Base-by-base conservation (phyloP, 1,140 invertebrate species). In the Acromyrmex heyeri region DNA sequence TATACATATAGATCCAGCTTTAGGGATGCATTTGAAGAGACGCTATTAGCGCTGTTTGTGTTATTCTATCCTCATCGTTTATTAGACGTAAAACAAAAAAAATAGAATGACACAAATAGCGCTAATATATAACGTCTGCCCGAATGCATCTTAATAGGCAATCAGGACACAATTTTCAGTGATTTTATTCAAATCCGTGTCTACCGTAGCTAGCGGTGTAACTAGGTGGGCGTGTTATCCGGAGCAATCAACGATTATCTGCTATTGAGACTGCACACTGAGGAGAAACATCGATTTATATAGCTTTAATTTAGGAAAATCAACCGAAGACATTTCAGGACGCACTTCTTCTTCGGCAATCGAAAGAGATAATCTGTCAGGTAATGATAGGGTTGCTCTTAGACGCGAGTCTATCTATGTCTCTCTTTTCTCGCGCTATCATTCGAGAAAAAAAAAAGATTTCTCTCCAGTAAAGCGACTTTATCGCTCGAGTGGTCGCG, bases 341-440 rank as follows among this genome's bases (percentile, higher is more conserved):
- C 16, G 27, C 38, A 21, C 76, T 55, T 44, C 30, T 78, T 57
- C 38, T 34, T 55, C 57, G 21, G 44, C 30, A 72, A 79, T 75
- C 69, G 16, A 7, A 7, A 73, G 16, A 70, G 72, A 75, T 86
- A 81, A 88, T 86, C 75, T 44, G 62, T 59, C 75, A 10, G 30
- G 8, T 55, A 57, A 62, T 24, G 81, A 77, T 85, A 30, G 30
- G 18, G 16, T 44, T 69, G 27, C 18, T 18, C 50, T 76, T 27
- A 57, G 50, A 86, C 55, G 53, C 65, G 77, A 14, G 78, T 86
- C 73, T 79, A 57, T 30, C 72, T 64, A 53, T 70, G 38, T 50
- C 18, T 18, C 48, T 8, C 7, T 3, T 8, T 14, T 12, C 21
- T 0, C 8, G 12, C 59, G 24, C 64, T 24, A 53, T 14, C 8